Evolutionary conservation across 2,888 invertebrate species (phyloP).

Genomic region (Macaria liturata): DNA sequence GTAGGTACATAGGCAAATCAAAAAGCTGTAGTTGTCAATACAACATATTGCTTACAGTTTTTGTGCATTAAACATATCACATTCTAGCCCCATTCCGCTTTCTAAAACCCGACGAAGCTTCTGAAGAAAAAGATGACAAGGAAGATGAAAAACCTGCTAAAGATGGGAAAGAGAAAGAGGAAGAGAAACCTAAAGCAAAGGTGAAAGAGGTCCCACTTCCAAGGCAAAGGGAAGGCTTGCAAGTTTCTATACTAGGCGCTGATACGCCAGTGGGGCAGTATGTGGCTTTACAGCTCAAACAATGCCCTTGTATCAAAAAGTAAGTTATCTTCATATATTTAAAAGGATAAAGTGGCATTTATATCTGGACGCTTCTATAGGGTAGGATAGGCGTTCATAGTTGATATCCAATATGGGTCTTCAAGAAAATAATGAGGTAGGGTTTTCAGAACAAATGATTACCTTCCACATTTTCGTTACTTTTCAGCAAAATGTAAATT

Average conservation of each 20-base stretch:
- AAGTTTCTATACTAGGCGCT: constrained; percentile 78
- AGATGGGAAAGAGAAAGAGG: constrained; percentile 36
- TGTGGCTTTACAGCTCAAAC: constrained; percentile 78
- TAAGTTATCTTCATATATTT: constrained; percentile 42
- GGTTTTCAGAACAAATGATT: no score
- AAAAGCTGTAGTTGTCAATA: no score
- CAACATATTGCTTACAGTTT: no score
- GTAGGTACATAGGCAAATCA: no score
- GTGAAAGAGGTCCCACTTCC: constrained; percentile 45
- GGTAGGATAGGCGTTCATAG: no score
- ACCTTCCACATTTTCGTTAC: no score
- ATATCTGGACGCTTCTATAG: no score
- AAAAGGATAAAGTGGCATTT: background rate
- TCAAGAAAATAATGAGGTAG: no score
- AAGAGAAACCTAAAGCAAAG: constrained; percentile 48
- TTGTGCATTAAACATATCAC: no score
- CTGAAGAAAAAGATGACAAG: constrained; percentile 30
- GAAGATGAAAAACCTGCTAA: constrained; percentile 52
- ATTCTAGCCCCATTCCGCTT: constrained; percentile 66
- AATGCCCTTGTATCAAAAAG: constrained; percentile 77
- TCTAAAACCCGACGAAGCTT: constrained; percentile 47
- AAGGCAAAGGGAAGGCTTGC: constrained; percentile 59
- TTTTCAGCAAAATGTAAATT: no score
- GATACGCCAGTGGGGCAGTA: constrained; percentile 77
- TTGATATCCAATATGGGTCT: no score